These are phyloP conservation scores for Poecilia latipinna DNA, from an alignment of 2,113 vertebrate genomes.

Conservation along the genomic window DNA sequence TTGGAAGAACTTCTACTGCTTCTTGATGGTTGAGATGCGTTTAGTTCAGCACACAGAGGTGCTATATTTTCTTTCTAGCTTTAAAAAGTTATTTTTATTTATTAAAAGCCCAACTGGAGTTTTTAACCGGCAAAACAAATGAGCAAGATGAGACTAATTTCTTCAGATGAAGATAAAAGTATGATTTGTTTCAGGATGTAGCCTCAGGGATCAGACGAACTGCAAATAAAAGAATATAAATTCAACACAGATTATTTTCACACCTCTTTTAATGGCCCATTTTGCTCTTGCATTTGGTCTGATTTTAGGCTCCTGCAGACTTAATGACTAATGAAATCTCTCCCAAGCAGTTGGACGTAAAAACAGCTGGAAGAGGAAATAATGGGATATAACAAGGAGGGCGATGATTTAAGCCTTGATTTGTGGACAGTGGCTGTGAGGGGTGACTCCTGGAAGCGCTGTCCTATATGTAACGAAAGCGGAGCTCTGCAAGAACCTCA, in stretches of 20 bases:
- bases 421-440: constrained; percentile 15
- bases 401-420: background rate
- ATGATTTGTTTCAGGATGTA: background rate
- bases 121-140: background rate
- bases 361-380: constrained; percentile 24
- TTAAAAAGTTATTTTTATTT: background rate
- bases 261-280: background rate
- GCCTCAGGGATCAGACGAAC: background rate
- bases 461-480: constrained; percentile 24
- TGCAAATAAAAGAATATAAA: background rate
- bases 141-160: background rate
- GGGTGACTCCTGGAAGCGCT: constrained; percentile 12
- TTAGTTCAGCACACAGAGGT: background rate
- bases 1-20: background rate
- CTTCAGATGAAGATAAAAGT: background rate
- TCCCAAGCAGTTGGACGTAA: background rate
- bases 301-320: constrained; percentile 11
- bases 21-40: background rate
- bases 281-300: constrained; percentile 16
- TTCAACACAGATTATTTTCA: constrained; percentile 10
- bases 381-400: constrained; percentile 15
- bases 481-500: constrained; percentile 16
- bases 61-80: background rate
- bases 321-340: background rate
- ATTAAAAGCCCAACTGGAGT: background rate